Evolutionary conservation across 2,888 invertebrate genomes (phyloP), one percentile per base, ranked within the genome.

Genomic region (Rotaria macrura): DNA sequence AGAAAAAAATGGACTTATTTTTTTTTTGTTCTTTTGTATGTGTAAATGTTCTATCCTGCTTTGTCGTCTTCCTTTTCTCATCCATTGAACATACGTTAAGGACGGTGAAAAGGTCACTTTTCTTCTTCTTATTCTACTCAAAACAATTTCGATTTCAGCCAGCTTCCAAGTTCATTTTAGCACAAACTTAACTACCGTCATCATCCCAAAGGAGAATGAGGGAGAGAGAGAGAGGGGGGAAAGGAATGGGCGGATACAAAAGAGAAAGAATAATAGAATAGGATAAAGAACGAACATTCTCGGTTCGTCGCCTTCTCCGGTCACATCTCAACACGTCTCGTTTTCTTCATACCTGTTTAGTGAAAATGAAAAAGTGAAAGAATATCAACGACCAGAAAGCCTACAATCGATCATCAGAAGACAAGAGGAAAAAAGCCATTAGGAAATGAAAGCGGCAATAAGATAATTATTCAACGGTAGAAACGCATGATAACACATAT

Each of bases 61-160:
- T 34, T 47, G 9, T 12, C 34, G 14, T 65, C 65, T 65, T 65
- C 65, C 65, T 65, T 65, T 65, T 65, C 65, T 65, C 65, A 17
- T 9, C 20, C 65, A 65, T 65, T 65, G 65, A 65, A 20, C 65
- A 65, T 34, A 65, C 38, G 65, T 38, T 14, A 34, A 65, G 34
- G 5, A 65, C 65, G 65, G 65, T 65, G 65, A 65, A 65, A 65
- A 65, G 65, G 65, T 65, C 65, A 65, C 65, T 65, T 65, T n/a
- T 65, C 34, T 65, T 65, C 34, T 65, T 65, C 14, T 65, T 65
- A 1, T 38, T 65, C 65, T 65, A 17, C 65, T 65, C 65, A 65
- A 65, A 65, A 65, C 65, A 65, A 65, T 65, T 65, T 65, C 65
- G 65, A 65, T 65, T 65, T 65, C 65, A 65, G 65, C 34, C 65